Percentiles rank a stretch among this genome's conserved stretches.
These are phyloP conservation scores for Enoplosus armatus DNA, from an alignment of 2,797 vertebrate species.

Conservation along the genomic window DNA sequence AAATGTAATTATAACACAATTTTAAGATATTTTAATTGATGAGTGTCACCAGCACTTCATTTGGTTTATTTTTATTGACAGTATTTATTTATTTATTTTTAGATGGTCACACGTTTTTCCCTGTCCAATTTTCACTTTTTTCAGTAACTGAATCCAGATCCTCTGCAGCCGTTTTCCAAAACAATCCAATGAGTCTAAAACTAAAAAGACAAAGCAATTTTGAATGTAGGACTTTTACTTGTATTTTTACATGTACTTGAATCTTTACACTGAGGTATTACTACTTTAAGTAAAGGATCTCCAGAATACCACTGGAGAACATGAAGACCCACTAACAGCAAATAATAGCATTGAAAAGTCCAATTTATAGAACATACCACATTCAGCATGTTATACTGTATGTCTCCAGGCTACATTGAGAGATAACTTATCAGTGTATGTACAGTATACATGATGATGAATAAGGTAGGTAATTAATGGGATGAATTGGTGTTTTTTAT, in stretches of 20 bases:
- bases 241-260: background rate
- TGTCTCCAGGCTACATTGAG: background rate
- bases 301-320: background rate
- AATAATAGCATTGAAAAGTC: background rate
- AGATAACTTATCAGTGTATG: background rate
- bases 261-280: background rate
- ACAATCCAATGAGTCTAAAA: no score
- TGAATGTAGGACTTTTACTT: background rate
- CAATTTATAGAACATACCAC: background rate
- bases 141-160: no score
- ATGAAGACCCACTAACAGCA: background rate
- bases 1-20: background rate
- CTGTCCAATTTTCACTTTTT: no score
- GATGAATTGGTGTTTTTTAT: background rate
- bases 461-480: no score
- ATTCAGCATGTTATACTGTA: background rate
- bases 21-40: background rate
- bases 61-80: background rate
- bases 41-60: background rate
- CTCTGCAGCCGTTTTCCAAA: no score
- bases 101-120: no score
- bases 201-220: no score
- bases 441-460: background rate
- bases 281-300: background rate
- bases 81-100: background rate